These are phyloP conservation scores for Prorops nasuta DNA, from an alignment of 1,140 invertebrate species.

Conservation along the genomic window DNA sequence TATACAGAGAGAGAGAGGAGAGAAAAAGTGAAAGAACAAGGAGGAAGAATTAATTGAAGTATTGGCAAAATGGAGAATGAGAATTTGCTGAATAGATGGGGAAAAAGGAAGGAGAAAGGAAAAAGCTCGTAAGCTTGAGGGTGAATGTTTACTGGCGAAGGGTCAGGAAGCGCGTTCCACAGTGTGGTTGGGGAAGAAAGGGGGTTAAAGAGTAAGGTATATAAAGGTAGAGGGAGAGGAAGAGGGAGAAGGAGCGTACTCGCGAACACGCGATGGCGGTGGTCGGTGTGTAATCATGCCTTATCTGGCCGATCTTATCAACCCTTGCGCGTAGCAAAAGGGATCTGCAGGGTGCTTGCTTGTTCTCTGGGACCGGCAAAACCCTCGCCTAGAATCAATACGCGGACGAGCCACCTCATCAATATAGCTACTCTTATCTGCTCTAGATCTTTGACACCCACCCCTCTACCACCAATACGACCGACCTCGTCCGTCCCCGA, in stretches of 20 bases:
- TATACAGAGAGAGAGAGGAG: too few species aligned
- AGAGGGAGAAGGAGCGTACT: conserved; percentile 21
- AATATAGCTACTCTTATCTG: conserved; percentile 35
- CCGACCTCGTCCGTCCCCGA: too few species aligned
- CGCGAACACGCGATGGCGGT: conserved; percentile 15
- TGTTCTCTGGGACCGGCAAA: conserved; percentile 17
- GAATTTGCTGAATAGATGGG: too few species aligned
- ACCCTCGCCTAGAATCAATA: conserved; percentile 43
- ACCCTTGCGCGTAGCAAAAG: conserved; percentile 26
- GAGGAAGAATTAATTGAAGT: too few species aligned
- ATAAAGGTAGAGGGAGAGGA: neutral
- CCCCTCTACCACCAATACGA: too few species aligned
- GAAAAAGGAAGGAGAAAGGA: too few species aligned
- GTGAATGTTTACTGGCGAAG: conserved; percentile 3
- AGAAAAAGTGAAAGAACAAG: too few species aligned
- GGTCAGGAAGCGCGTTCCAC: too few species aligned
- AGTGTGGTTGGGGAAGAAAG: conserved; percentile 3
- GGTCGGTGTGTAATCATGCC: conserved; percentile 46
- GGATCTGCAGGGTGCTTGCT: conserved; percentile 27
- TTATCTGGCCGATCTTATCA: conserved; percentile 52
- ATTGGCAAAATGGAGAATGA: too few species aligned
- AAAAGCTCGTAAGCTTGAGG: too few species aligned
- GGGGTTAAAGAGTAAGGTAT: neutral
- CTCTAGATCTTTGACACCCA: conserved; percentile 47
- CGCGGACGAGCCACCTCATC: conserved; percentile 41